Evolutionary conservation across 2,797 vertebrate genomes (phyloP).

Genomic region (Liparis tanakae): DNA sequence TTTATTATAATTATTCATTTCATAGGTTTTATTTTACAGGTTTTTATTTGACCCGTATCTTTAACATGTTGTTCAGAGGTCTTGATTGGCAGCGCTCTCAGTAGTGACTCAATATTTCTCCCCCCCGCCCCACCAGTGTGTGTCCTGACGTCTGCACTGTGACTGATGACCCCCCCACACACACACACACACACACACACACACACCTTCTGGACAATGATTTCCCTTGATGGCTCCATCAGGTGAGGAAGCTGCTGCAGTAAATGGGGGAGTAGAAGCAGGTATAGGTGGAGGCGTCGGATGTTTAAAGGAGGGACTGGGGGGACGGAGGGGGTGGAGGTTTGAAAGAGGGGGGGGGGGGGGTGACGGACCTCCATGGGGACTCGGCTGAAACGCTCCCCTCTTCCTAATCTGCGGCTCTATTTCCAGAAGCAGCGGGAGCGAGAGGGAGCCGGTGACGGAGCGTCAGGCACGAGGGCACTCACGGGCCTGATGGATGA

Average conservation of each 20-base stretch:
- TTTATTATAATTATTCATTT: no score
- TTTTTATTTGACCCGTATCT: neutral
- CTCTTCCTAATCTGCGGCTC: constrained; percentile 58
- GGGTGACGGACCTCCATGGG: constrained; percentile 55
- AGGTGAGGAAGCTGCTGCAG: constrained; percentile 46
- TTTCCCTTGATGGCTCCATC: constrained; percentile 71
- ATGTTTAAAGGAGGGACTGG: constrained; percentile 17
- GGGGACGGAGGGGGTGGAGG: constrained; percentile 8
- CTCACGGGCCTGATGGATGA: constrained; percentile 75
- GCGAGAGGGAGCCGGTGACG: constrained; percentile 56
- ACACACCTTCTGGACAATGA: constrained; percentile 50
- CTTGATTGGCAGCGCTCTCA: constrained; percentile 19
- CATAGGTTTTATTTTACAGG: no score
- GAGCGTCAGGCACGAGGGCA: constrained; percentile 64
- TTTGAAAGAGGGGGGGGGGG: constrained; percentile 39
- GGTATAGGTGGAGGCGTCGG: neutral
- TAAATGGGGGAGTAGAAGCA: constrained; percentile 35
- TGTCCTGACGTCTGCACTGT: constrained; percentile 31
- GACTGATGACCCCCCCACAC: constrained; percentile 53
- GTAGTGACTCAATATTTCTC: constrained; percentile 31
- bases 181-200: no score
- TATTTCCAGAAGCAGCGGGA: constrained; percentile 69
- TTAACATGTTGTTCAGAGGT: neutral
- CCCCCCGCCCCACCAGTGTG: constrained; percentile 10
- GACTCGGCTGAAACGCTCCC: constrained; percentile 56